Conservation (phyloP, 2,113 vertebrate species). For the Clinocottus analis region DNA sequence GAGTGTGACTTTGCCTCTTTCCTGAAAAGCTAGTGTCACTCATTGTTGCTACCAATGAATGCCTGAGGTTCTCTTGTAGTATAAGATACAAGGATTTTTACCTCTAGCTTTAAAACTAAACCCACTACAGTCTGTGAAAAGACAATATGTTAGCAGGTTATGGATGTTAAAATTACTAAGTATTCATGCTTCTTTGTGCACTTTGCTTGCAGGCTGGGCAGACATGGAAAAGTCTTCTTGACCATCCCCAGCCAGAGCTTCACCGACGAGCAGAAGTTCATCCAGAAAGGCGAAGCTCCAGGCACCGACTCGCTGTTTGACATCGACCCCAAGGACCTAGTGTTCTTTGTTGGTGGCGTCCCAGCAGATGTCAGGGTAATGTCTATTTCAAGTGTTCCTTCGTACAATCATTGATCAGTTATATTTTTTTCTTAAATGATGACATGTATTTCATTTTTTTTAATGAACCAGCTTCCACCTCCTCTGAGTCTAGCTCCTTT, state of each 20-base stretch:
- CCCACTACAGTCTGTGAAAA: neutral
- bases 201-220: slow-evolving; percentile 85
- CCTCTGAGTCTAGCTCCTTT: slow-evolving; percentile 92
- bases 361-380: slow-evolving; percentile 88
- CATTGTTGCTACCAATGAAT: neutral
- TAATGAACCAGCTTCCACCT: slow-evolving; percentile 87
- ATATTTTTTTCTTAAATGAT: neutral
- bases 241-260: slow-evolving; percentile 91
- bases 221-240: slow-evolving; percentile 94
- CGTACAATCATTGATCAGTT: neutral
- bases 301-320: slow-evolving; percentile 91
- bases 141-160: neutral
- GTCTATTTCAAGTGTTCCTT: neutral
- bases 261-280: slow-evolving; percentile 96
- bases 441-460: slow-evolving; percentile 1
- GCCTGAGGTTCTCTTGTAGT: neutral
- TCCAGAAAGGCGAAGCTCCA: slow-evolving; percentile 91
- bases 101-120: neutral
- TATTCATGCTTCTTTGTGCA: slow-evolving; percentile 1
- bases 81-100: no score
- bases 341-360: slow-evolving; percentile 95
- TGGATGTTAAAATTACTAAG: neutral
- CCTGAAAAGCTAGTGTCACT: no score
- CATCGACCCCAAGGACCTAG: slow-evolving; percentile 87
- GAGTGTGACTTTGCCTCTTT: no score